Conservation (phyloP, 2,797 vertebrate genomes). For the Austrolebias charrua region DNA sequence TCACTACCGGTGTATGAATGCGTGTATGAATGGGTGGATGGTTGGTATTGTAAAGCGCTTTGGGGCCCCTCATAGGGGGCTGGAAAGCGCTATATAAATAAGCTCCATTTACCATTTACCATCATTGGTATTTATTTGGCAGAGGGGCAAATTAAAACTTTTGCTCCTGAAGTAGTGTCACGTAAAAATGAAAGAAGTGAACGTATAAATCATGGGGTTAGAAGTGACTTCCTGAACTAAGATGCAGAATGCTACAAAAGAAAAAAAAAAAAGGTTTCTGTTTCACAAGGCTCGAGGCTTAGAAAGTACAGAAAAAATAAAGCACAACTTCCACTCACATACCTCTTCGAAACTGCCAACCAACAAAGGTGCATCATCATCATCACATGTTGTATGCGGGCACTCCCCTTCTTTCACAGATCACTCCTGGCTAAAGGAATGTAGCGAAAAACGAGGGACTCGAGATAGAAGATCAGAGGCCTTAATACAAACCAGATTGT, state of each 20-base stretch:
- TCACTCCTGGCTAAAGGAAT: slow-evolving; percentile 69
- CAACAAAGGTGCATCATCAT: slow-evolving; percentile 38
- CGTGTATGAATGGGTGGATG: no score
- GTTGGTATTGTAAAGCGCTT: no score
- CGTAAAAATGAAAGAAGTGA: slow-evolving; percentile 15
- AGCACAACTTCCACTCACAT: slow-evolving; percentile 14
- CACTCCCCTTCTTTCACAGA: slow-evolving; percentile 29
- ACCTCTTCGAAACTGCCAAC: slow-evolving; percentile 34
- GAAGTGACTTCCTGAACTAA: slow-evolving; percentile 6
- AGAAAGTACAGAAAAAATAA: slow-evolving; percentile 14
- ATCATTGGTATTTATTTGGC: slow-evolving; percentile 30
- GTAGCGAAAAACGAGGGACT: slow-evolving; percentile 61
- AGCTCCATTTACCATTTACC: no score
- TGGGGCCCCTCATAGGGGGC: no score
- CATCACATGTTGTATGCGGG: slow-evolving; percentile 30
- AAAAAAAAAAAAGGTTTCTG: slow-evolving; percentile 3
- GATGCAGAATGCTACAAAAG: neutral
- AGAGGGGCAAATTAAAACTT: slow-evolving; percentile 48
- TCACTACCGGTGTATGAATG: no score
- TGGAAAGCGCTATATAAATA: no score
- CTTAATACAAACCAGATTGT: slow-evolving; percentile 67
- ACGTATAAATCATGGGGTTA: slow-evolving; percentile 21
- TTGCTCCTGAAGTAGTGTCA: slow-evolving; percentile 28
- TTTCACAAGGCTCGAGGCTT: slow-evolving; percentile 9
- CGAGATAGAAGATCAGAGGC: slow-evolving; percentile 70